These are phyloP conservation scores for Oscheius sp. DNA, from an alignment of 1,140 invertebrate species.

Conservation along the genomic window DNA sequence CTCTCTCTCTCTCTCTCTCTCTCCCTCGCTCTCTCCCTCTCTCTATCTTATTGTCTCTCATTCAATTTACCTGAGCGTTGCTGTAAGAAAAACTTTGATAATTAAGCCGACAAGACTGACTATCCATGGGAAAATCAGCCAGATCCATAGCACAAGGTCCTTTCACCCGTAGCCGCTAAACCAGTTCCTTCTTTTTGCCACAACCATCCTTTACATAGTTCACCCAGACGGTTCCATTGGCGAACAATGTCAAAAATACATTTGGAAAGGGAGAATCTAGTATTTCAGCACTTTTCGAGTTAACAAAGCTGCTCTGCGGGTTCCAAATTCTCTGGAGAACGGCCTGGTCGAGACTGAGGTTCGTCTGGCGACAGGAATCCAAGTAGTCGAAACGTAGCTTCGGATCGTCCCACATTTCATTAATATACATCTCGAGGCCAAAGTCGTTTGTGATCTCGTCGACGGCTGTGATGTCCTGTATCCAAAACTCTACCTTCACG, in stretches of 20 bases:
- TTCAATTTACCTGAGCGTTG: slow-evolving; percentile 57
- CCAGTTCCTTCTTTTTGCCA: not conserved
- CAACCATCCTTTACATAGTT: slow-evolving; percentile 47
- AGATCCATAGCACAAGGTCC: slow-evolving; percentile 56
- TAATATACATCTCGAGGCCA: slow-evolving; percentile 60
- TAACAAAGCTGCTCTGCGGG: slow-evolving; percentile 18
- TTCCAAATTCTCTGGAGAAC: slow-evolving; percentile 46
- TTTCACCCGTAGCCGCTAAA: slow-evolving; percentile 55
- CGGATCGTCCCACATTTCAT: slow-evolving; percentile 52
- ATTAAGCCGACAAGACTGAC: slow-evolving; percentile 54
- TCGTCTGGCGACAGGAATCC: slow-evolving; percentile 55
- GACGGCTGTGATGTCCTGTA: slow-evolving; percentile 58
- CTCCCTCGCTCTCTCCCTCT: too few species aligned
- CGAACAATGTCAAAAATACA: slow-evolving; percentile 57
- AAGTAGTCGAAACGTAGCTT: slow-evolving; percentile 51
- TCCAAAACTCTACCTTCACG: slow-evolving; percentile 58
- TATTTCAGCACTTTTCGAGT: slow-evolving; percentile 23
- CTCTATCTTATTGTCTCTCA: too few species aligned
- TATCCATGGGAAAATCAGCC: slow-evolving; percentile 53
- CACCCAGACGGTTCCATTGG: slow-evolving; percentile 58
- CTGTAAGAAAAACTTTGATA: slow-evolving; percentile 61
- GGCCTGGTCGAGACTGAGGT: slow-evolving; percentile 48
- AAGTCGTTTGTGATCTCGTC: slow-evolving; percentile 60
- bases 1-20: too few species aligned
- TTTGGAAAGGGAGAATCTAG: slow-evolving; percentile 40